Conservation (phyloP, 2,888 invertebrate genomes). For the Masnerella sp. region DNA sequence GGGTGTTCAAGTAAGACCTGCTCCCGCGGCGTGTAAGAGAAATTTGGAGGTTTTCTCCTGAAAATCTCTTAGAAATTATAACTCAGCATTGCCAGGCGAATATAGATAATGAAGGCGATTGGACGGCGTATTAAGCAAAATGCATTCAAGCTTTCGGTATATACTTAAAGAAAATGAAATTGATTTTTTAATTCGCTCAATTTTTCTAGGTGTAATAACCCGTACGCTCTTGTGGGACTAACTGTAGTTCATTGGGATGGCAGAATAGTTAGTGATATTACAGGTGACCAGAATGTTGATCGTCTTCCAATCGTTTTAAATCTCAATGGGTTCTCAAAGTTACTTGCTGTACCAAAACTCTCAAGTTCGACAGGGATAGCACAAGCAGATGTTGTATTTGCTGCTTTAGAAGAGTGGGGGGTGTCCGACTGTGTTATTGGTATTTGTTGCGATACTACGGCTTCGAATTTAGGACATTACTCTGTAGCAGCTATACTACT, state of each 20-base stretch:
- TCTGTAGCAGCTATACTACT: constrained; percentile 15
- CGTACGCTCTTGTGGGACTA: too few species aligned
- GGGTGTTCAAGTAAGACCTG: too few species aligned
- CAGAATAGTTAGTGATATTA: background rate
- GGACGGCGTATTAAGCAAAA: too few species aligned
- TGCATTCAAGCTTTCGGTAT: too few species aligned
- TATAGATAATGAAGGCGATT: too few species aligned
- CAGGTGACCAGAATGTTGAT: background rate
- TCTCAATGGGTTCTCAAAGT: constrained; percentile 25
- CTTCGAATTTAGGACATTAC: constrained; percentile 53
- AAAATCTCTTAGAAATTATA: too few species aligned
- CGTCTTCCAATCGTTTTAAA: background rate
- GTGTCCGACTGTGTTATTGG: constrained; percentile 55
- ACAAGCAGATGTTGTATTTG: constrained; percentile 46
- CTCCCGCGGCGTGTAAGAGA: too few species aligned
- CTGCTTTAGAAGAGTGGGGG: constrained; percentile 56
- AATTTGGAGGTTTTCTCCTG: too few species aligned
- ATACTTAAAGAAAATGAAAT: too few species aligned
- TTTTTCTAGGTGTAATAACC: too few species aligned
- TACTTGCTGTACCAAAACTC: constrained; percentile 57
- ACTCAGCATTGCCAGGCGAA: too few species aligned
- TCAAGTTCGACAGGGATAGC: constrained; percentile 46
- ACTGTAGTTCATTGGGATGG: constrained; percentile 18
- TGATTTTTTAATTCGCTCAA: too few species aligned
- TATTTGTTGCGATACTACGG: constrained; percentile 64